Evolutionary conservation across 2,797 vertebrate species (phyloP).

Genomic region (Gallirallus australis): DNA sequence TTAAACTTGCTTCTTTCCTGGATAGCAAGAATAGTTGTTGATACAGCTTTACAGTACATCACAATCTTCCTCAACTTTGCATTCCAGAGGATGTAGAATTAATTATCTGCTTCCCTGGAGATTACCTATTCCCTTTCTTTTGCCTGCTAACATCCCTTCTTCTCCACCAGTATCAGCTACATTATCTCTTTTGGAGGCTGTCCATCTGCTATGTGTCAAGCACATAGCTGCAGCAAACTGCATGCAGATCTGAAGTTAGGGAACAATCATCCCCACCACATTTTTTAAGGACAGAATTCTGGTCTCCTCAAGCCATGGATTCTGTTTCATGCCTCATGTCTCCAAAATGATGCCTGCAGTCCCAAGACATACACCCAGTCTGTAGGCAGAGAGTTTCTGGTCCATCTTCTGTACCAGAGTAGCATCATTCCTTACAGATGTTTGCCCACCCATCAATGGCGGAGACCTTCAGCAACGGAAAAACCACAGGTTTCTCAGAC

Average conservation of each 20-base stretch:
- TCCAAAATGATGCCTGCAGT: not conserved
- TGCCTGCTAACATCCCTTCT: not conserved
- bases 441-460: accelerated
- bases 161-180: not conserved
- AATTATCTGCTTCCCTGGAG: not conserved
- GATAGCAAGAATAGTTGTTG: not conserved
- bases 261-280: accelerated
- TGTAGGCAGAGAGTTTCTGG: not conserved
- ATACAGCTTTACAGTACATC: not conserved
- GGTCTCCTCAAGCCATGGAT: not conserved
- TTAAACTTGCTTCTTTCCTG: not conserved
- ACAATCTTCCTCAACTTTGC: not conserved
- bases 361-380: not conserved
- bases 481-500: not conserved
- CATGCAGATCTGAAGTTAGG: not conserved
- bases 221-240: accelerated
- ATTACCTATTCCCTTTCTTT: not conserved
- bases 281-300: not conserved
- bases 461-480: not conserved
- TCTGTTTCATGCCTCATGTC: not conserved
- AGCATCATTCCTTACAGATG: not conserved
- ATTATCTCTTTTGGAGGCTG: not conserved
- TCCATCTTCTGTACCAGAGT: not conserved
- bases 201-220: not conserved
- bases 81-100: not conserved